Percentiles rank a stretch among this genome's conserved stretches.
Conservation (phyloP, 2,113 vertebrate genomes). For the Cromileptes altivelis region DNA sequence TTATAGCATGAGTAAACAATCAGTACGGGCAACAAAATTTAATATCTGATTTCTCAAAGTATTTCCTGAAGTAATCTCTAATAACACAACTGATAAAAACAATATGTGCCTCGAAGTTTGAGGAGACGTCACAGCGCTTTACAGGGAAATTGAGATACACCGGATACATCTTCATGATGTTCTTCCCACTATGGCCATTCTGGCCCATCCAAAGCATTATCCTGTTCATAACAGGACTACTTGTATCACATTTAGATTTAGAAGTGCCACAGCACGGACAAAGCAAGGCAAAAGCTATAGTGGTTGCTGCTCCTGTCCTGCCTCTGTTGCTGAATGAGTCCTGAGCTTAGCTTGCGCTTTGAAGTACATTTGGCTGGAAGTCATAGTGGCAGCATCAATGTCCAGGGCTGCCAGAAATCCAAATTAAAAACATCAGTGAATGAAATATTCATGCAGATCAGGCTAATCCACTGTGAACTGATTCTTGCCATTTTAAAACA, state of each 20-base stretch:
- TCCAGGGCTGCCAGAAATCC: constrained; percentile 18
- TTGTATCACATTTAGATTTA: background rate
- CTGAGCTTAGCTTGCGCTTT: constrained; percentile 17
- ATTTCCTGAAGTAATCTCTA: background rate
- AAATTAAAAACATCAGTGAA: constrained; percentile 49
- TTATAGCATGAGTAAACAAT: background rate
- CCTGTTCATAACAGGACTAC: background rate
- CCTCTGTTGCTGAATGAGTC: constrained; percentile 29
- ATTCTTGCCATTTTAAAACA: constrained; percentile 40
- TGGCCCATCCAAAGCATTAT: background rate
- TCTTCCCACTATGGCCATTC: background rate
- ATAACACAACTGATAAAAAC: background rate
- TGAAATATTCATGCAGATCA: constrained; percentile 51
- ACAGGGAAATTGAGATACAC: constrained; percentile 1
- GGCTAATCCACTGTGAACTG: constrained; percentile 3
- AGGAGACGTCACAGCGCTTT: background rate
- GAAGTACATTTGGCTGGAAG: constrained; percentile 32
- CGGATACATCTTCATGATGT: background rate
- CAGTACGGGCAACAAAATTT: background rate
- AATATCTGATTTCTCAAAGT: background rate
- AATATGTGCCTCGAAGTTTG: background rate
- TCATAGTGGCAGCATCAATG: constrained; percentile 29
- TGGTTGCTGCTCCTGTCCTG: background rate
- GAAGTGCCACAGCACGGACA: background rate
- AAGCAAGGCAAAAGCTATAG: background rate